These are phyloP conservation scores for Bursaphelenchus okinawaensis DNA, from an alignment of 2,888 invertebrate species.

Conservation along the genomic window DNA sequence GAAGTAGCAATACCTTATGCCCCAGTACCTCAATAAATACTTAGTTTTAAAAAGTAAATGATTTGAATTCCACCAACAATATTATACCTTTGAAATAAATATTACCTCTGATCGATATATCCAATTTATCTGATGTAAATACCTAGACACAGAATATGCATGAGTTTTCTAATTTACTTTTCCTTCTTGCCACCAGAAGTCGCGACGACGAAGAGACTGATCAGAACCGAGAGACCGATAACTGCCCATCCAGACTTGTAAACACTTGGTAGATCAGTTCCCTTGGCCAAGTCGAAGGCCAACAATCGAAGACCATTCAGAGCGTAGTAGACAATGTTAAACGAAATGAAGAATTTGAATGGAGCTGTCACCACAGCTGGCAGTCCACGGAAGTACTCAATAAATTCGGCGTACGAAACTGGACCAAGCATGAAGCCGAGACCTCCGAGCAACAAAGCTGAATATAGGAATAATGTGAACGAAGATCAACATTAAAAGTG, in stretches of 20 bases:
- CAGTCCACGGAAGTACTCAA: constrained; percentile 47
- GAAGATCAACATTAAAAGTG: too few species aligned
- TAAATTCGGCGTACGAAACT: constrained; percentile 49
- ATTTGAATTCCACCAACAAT: not conserved
- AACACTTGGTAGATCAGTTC: constrained; percentile 37
- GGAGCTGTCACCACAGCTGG: constrained; percentile 46
- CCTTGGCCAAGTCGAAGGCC: constrained; percentile 55
- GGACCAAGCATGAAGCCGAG: constrained; percentile 53
- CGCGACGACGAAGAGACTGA: constrained; percentile 46
- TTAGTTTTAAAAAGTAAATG: too few species aligned
- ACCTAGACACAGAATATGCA: not conserved
- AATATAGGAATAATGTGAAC: not conserved
- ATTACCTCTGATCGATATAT: constrained; percentile 5
- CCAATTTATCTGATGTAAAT: too few species aligned
- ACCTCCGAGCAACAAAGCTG: constrained; percentile 50
- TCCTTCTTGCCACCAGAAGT: constrained; percentile 22
- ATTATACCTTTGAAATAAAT: constrained; percentile 5
- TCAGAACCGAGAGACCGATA: constrained; percentile 44
- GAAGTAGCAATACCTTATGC: too few species aligned
- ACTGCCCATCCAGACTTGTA: constrained; percentile 56
- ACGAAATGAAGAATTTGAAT: constrained; percentile 57
- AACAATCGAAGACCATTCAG: constrained; percentile 57
- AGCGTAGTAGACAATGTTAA: constrained; percentile 56
- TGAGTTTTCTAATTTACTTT: constrained; percentile 2
- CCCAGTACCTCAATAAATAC: too few species aligned